These are phyloP conservation scores for Mycetomoellerius zeteki DNA, from an alignment of 1,140 invertebrate genomes.

Conservation along the genomic window DNA sequence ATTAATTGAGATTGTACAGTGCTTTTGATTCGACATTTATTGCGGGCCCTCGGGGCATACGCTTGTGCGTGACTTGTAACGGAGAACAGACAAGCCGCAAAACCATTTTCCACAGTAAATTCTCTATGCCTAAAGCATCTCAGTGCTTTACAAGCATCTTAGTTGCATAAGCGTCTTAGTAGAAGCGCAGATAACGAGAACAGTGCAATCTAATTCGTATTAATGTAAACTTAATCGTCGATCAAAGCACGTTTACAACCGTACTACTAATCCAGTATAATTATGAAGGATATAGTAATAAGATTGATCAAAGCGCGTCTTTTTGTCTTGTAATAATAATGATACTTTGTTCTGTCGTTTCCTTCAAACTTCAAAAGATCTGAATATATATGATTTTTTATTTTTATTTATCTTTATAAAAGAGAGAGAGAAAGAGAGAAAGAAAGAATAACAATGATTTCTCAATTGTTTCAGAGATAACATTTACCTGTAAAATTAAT, in stretches of 20 bases:
- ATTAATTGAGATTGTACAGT: slow-evolving; percentile 15
- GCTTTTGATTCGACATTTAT: slow-evolving; percentile 38
- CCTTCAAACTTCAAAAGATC: not conserved
- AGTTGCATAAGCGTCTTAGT: slow-evolving; percentile 50
- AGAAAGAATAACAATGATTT: no score
- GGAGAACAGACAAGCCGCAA: slow-evolving; percentile 45
- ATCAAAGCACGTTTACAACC: slow-evolving; percentile 6
- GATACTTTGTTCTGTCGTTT: not conserved
- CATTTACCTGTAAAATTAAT: slow-evolving; percentile 14
- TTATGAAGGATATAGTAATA: not conserved
- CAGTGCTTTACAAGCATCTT: slow-evolving; percentile 50
- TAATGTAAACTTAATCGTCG: slow-evolving; percentile 35
- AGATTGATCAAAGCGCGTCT: not conserved
- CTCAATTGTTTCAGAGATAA: slow-evolving; percentile 11
- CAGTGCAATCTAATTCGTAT: slow-evolving; percentile 41
- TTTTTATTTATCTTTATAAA: not conserved
- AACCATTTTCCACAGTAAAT: slow-evolving; percentile 21
- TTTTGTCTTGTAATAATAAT: not conserved
- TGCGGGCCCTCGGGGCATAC: not conserved
- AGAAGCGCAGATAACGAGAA: slow-evolving; percentile 30
- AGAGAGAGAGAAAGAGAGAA: no score
- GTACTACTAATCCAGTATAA: not conserved
- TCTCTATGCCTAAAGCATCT: slow-evolving; percentile 34
- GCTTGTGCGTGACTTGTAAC: slow-evolving; percentile 13
- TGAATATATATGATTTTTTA: not conserved